Conservation (phyloP, 2,113 vertebrate species). For the Jaculus jaculus region DNA sequence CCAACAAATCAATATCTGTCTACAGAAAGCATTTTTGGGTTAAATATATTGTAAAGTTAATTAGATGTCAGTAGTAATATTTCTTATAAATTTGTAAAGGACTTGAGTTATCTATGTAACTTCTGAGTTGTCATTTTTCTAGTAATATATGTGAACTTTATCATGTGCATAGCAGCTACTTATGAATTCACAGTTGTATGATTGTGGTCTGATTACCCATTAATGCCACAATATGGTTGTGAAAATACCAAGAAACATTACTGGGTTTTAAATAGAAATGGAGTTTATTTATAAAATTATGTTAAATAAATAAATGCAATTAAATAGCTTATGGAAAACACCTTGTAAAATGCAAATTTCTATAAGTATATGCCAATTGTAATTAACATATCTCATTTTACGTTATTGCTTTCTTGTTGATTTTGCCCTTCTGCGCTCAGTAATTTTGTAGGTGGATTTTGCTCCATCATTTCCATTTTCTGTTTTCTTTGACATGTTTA, state of each 20-base stretch:
- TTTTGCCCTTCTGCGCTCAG: not conserved
- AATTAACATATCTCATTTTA: not conserved
- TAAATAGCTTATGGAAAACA: not conserved
- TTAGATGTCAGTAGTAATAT: not conserved
- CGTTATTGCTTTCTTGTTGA: not conserved
- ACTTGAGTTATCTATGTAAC: constrained; percentile 1
- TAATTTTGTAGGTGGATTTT: not conserved
- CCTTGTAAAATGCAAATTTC: not conserved
- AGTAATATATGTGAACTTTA: constrained; percentile 9
- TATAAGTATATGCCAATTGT: not conserved
- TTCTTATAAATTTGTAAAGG: constrained; percentile 23
- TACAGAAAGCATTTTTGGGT: constrained; percentile 37
- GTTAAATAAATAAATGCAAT: not conserved
- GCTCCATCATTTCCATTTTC: not conserved
- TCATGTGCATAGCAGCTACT: constrained; percentile 7
- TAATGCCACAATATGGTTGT: not conserved
- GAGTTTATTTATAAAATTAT: not conserved
- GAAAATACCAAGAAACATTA: not conserved
- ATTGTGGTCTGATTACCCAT: constrained; percentile 46
- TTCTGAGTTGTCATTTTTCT: constrained; percentile 25
- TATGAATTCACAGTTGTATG: constrained; percentile 11
- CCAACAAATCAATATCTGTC: constrained; percentile 62
- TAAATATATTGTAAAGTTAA: constrained; percentile 39
- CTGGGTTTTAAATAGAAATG: not conserved
- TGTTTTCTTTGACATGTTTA: not conserved